Base-by-base conservation (phyloP, 2,113 vertebrate species). In the Dendropsophus ebraccatus region DNA sequence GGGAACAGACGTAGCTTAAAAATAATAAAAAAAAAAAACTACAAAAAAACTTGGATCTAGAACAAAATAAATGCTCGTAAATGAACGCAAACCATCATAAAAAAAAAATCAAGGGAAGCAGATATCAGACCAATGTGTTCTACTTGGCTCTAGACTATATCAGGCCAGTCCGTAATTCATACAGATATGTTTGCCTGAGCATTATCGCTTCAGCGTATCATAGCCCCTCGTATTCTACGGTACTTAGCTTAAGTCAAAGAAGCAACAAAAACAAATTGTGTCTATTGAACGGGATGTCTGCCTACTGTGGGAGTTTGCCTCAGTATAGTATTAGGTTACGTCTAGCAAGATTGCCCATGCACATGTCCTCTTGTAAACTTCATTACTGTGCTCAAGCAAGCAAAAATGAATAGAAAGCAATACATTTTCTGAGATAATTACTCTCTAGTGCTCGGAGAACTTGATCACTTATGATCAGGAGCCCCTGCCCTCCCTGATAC, bases 61-160 rank as follows among this genome's bases (percentile, higher is more conserved):
- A 86, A 70, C 62, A 81, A 87, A 81, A 81, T 62, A 87, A 81
- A 87, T 73, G 54, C 67, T 37, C n/a, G 13, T 17, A 50, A 73
- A 74, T 74, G 19, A 74, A 62, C 85, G 37, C n/a, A 37, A 52
- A 74, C 52, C 23, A 41, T 75, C 30, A 58, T 75, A 49, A 84
- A 47, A 58, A 58, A 30, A 19, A 67, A 52, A 50, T 62, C 21
- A 65, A 28, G 65, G 77, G 17, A 69, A 50, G 45, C 35, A 28
- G 81, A 67, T 87, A 50, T 74, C 69, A 47, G 70, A 25, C 35
- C 54, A 58, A 62, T 58, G 50, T 84, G 52, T 75, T 75, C 81
- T 83, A 28, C 72, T 62, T 84, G 69, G 82, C 50, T 41, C 49
- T 78, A 56, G 30, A 56, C 75, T 2, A 17, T 13, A 25, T 23